Base-by-base conservation (phyloP, 2,888 invertebrate genomes). In the Eueremaeus valkanovi region DNA sequence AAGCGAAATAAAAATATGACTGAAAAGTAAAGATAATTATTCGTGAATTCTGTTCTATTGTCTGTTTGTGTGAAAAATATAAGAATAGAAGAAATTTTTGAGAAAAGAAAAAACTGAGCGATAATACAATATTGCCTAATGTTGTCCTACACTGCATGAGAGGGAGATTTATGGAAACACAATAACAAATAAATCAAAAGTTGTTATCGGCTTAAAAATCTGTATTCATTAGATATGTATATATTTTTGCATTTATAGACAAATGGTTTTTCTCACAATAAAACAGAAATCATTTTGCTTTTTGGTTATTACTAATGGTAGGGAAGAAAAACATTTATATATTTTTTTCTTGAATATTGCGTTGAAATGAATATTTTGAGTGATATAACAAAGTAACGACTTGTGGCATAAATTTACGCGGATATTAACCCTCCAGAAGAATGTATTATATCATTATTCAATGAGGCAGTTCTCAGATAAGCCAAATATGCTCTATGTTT, bases 371-470 rank as follows among this genome's bases (percentile, higher is more conserved):
- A 68, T n/a, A n/a, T 33, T 36, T 36, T 29, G 31, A 68, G 68
- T 68, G 40, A 68, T 68, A 68, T 68, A 40, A 68, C 40, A 40
- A 40, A 40, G 68, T 68, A 68, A 68, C 68, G 36, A 68, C 40
- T 68, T 61, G n/a, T 68, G 68, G 68, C 68, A 68, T 68, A 68
- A 68, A 68, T 68, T 68, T 68, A 68, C 21, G 42, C 36, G 68
- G 36, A 68, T 68, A 68, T 68, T 68, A 68, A 68, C 68, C 68
- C 68, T 40, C 31, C 24, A 33, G n/a, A 63, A 33, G 40, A 68
- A 68, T 58, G 58, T 21, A 58, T 58, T 58, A 24, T 68, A 68
- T 40, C 68, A 40, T 68, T 40, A 68, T 21, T 68, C 40, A 36
- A 40, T 68, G 40, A 68, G 24, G 21, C 40, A 40, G n/a, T 24